Percentiles rank a stretch among this genome's conserved stretches.
phyloP scores from a whole-genome alignment of 2,888 invertebrate genomes.

The Drosophila stalkeri region DNA sequence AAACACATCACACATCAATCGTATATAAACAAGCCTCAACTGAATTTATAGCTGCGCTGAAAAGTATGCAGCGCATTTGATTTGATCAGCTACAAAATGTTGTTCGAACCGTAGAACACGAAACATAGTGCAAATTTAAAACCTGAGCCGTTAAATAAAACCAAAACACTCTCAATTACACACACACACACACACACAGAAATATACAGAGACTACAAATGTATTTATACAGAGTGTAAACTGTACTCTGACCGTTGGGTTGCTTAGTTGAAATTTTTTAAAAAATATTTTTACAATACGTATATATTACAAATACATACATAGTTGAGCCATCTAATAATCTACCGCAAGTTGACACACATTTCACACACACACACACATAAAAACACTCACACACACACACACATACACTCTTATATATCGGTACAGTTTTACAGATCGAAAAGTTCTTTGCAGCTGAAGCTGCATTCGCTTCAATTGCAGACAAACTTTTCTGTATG shows the following conservation, averaged over 20 bases:
- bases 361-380: slow-evolving; percentile 43
- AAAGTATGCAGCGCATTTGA: slow-evolving; percentile 42
- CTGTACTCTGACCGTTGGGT: slow-evolving; percentile 78
- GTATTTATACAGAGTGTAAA: slow-evolving; percentile 69
- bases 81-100: slow-evolving; percentile 29
- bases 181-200: slow-evolving; percentile 12
- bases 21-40: slow-evolving; percentile 35
- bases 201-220: slow-evolving; percentile 22
- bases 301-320: slow-evolving; percentile 53
- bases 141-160: slow-evolving; percentile 49
- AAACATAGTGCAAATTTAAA: slow-evolving; percentile 73
- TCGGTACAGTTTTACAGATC: slow-evolving; percentile 24
- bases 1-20: slow-evolving; percentile 9
- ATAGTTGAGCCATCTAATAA: slow-evolving; percentile 70
- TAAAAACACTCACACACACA: slow-evolving; percentile 37
- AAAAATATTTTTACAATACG: slow-evolving; percentile 66
- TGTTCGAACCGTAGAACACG: slow-evolving; percentile 36
- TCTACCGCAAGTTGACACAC: slow-evolving; percentile 78
- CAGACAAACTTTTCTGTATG: slow-evolving; percentile 52
- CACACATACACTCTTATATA: slow-evolving; percentile 7
- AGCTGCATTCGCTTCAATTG: slow-evolving; percentile 36
- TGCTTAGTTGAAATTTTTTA: slow-evolving; percentile 76
- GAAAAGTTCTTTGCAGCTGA: slow-evolving; percentile 61
- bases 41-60: slow-evolving; percentile 26
- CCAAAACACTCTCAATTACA: slow-evolving; percentile 5